Evolutionary conservation across 2,113 vertebrate genomes (phyloP), one percentile per base, ranked within the genome.

Genomic region (Cygnus buccinator): DNA sequence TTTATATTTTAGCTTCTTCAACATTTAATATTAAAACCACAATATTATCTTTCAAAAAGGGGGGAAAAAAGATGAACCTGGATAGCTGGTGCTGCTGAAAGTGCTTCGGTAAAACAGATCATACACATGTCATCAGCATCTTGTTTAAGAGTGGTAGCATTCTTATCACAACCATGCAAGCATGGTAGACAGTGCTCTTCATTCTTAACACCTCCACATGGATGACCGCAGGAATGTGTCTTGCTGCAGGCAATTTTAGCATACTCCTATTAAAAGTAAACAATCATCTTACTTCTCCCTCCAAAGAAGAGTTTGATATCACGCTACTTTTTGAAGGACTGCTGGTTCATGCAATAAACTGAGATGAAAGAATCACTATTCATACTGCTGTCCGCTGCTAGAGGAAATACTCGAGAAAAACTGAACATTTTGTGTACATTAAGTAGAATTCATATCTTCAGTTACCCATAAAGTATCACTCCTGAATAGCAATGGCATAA

Each of bases 41-140:
- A 57, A 44, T 2, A 54, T 12, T 14, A 17, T 59, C 9, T 72
- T 39, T 92, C 74, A 46, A 58, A 83, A 65, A 10, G 10, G 7
- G 11, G 9, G 14, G 31, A 16, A 1, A 25, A 75, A 50, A 33
- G 63, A 61, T 59, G 33, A 92, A 99, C 99, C 99, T 99, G 99
- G 94, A 99, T 97, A 57, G 99, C 99, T 26, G 99, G 99, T 43
- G 99, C 99, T 67, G 99, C 99, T 14, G 99, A 99, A 90, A 99
- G 99, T 3, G 99, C 99, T 94, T 99, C 99, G 0, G 99, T 99
- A 97, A 99, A 99, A 95, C 99, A 99, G 94, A 99, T 99, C 99
- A 99, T 99, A 95, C 99, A 99, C 99, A 99, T 99, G 97, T 99
- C 99, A 72, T 99, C 99, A 3, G 99, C 99, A 17, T 99, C 99